Evolutionary conservation across 2,113 vertebrate species (phyloP).

Genomic region (Mellivora capensis): DNA sequence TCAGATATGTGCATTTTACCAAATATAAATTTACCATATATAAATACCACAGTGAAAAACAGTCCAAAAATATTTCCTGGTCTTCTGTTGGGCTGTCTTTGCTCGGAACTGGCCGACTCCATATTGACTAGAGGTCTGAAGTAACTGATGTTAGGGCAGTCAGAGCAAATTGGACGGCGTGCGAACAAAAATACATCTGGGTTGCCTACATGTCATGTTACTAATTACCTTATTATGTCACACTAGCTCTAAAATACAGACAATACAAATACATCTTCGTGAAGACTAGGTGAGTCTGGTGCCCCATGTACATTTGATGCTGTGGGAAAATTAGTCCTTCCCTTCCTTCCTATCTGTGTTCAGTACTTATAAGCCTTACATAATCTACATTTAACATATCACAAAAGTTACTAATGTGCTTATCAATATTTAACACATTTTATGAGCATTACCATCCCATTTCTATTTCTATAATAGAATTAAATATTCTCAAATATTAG

Average conservation of each 20-base stretch:
- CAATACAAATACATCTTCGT: background rate
- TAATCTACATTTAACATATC: background rate
- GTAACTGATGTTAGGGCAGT: background rate
- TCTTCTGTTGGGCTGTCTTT: background rate
- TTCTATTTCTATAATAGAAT: constrained; percentile 17
- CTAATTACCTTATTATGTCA: background rate
- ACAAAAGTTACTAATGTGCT: background rate
- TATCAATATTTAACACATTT: background rate
- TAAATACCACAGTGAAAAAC: background rate
- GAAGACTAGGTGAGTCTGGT: background rate
- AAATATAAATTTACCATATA: background rate
- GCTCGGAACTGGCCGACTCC: background rate
- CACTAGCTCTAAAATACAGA: background rate
- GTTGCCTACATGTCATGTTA: background rate
- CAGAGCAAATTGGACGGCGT: background rate
- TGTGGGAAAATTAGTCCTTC: background rate
- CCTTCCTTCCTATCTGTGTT: background rate
- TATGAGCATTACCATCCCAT: background rate
- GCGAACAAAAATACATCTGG: background rate
- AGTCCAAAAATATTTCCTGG: background rate
- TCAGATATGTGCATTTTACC: background rate
- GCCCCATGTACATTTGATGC: background rate
- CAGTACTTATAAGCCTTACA: background rate
- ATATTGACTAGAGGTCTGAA: background rate
- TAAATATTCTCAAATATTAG: background rate